These are phyloP conservation scores for Crambe crambe DNA, from an alignment of 37 sponge, comb jelly and placozoan genomes.

Conservation along the genomic window DNA sequence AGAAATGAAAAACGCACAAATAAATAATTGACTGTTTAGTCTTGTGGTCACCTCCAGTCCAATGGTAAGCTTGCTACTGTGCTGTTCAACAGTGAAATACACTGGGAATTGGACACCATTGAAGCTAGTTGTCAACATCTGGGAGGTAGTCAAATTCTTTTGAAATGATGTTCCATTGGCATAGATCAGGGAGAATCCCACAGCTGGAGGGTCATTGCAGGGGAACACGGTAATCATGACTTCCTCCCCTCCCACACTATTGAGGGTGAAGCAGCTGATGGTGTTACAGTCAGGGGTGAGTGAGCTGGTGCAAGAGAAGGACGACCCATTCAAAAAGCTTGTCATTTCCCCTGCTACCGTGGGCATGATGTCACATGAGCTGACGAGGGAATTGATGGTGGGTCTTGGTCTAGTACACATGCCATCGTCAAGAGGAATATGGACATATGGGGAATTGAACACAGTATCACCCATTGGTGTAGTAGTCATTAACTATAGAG, in stretches of 20 bases:
- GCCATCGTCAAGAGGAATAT: not conserved
- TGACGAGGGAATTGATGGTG: not conserved
- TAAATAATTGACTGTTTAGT: too few relatives aligned
- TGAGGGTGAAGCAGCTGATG: not conserved
- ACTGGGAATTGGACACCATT: too few relatives aligned
- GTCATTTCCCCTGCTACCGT: not conserved
- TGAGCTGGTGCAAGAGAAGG: not conserved
- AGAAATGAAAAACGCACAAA: too few relatives aligned
- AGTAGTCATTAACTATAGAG: too few relatives aligned
- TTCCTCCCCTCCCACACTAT: not conserved
- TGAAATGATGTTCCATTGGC: not conserved
- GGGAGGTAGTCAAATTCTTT: not conserved
- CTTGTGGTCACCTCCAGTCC: conserved; percentile 7
- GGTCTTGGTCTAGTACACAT: not conserved
- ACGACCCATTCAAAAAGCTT: not conserved
- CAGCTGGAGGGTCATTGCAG: not conserved
- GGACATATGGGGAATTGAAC: not conserved
- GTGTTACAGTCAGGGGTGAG: not conserved
- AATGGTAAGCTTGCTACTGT: not conserved
- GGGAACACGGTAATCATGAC: not conserved
- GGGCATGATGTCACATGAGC: not conserved
- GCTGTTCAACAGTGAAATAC: not conserved
- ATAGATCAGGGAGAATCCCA: not conserved
- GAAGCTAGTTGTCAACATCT: too few relatives aligned
- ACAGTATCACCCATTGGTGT: too few relatives aligned